phyloP scores from a whole-genome alignment of 2,113 vertebrate species.

The Mormoops blainvillei region DNA sequence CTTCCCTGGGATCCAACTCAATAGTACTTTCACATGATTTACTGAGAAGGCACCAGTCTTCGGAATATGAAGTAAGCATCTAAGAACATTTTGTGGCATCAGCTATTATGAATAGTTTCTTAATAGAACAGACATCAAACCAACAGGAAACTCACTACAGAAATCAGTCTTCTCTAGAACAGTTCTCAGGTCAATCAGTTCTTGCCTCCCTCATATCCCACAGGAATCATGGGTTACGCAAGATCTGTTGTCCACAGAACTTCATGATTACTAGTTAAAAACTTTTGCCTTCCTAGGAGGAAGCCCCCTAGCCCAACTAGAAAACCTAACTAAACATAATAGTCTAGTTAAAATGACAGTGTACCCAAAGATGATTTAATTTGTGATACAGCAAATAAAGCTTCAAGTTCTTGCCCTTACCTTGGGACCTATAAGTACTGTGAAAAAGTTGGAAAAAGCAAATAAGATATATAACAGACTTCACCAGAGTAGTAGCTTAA shows the following conservation, averaged over 20 bases:
- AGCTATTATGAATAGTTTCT: not conserved
- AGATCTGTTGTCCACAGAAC: not conserved
- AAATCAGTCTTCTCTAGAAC: not conserved
- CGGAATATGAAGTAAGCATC: not conserved
- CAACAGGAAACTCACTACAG: not conserved
- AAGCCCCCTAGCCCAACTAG: not conserved
- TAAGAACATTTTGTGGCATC: not conserved
- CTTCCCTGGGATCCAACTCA: not conserved
- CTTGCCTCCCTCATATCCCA: not conserved
- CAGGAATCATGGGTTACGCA: not conserved
- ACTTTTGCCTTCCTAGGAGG: not conserved
- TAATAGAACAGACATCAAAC: not conserved
- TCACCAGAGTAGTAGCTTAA: not conserved
- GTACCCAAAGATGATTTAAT: not conserved
- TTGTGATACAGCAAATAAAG: not conserved
- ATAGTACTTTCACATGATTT: not conserved
- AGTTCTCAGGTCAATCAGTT: accelerated
- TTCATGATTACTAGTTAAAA: not conserved
- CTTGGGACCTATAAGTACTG: not conserved
- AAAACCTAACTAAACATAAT: not conserved
- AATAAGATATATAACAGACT: not conserved
- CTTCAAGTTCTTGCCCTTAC: not conserved
- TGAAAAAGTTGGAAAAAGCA: not conserved
- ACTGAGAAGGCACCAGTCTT: not conserved
- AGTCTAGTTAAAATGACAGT: not conserved